These are phyloP conservation scores for Apodemus speciosus DNA, from an alignment of 2,113 vertebrate genomes.

Conservation along the genomic window DNA sequence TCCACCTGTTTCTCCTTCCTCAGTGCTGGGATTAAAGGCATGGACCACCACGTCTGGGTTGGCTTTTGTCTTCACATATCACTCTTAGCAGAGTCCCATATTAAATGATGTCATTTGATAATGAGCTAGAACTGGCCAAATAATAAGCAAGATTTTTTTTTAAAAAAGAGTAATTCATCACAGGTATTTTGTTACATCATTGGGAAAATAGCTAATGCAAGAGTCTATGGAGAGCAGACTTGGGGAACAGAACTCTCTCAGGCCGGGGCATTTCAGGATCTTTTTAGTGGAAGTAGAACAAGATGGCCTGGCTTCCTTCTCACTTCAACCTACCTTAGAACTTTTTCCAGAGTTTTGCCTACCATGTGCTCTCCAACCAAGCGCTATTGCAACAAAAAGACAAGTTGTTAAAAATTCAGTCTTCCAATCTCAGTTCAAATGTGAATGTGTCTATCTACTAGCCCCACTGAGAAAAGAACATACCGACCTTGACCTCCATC, in stretches of 20 bases:
- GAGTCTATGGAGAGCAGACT: background rate
- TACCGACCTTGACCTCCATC: background rate
- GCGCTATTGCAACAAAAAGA: no score
- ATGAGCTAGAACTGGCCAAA: background rate
- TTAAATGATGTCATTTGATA: background rate
- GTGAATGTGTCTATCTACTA: background rate
- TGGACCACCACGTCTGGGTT: background rate
- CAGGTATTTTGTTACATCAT: background rate
- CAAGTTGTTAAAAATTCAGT: background rate
- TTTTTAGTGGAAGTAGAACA: background rate
- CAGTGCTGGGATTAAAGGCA: background rate
- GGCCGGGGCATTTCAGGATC: background rate
- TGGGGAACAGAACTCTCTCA: background rate
- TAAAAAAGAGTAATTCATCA: background rate
- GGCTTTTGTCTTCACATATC: background rate
- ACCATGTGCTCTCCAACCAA: background rate
- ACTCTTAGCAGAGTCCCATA: background rate
- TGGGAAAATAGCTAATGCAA: background rate
- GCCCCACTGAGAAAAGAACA: background rate
- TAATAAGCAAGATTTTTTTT: background rate
- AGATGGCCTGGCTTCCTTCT: background rate
- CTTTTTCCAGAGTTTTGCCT: background rate
- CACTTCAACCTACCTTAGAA: background rate
- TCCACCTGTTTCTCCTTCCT: background rate
- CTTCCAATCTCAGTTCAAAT: background rate